Evolutionary conservation across 2,797 vertebrate genomes (phyloP).

Genomic region (Notolabrus celidotus): DNA sequence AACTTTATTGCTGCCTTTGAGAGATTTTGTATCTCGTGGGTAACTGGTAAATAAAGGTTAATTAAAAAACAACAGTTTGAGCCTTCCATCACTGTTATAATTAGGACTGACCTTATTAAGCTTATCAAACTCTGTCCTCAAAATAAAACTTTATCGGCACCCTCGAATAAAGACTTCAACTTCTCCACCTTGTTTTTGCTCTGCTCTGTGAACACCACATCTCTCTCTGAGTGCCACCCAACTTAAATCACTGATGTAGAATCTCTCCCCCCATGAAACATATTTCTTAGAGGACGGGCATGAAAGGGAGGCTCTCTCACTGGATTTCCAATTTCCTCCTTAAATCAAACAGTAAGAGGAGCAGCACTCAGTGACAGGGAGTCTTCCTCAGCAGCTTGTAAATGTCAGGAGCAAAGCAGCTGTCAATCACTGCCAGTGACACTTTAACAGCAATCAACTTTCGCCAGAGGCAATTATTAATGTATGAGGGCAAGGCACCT

Average conservation of each 20-base stretch:
- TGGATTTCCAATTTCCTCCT: conserved; percentile 26
- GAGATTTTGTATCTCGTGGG: too few relatives aligned
- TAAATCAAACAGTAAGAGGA: conserved; percentile 33
- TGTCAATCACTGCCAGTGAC: conserved; percentile 59
- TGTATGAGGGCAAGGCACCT: conserved; percentile 27
- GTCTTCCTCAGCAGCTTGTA: conserved; percentile 53
- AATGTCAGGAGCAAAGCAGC: conserved; percentile 63
- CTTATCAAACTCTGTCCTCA: background rate
- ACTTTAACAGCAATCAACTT: conserved; percentile 47
- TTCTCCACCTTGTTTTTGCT: conserved; percentile 1
- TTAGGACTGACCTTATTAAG: background rate
- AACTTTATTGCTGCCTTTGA: too few relatives aligned
- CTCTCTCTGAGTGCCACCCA: background rate
- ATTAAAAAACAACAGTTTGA: too few relatives aligned
- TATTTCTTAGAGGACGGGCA: conserved; percentile 10
- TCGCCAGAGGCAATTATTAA: conserved; percentile 50
- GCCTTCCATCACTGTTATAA: too few relatives aligned
- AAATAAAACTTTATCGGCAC: background rate
- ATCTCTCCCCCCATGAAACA: conserved; percentile 23
- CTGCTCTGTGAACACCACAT: background rate
- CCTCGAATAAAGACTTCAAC: background rate
- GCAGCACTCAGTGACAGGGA: conserved; percentile 25
- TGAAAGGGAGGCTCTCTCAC: conserved; percentile 6
- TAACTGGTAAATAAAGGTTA: too few relatives aligned
- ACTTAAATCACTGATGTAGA: conserved; percentile 25